Evolutionary conservation across 2,888 invertebrate genomes (phyloP).

Genomic region (Hypercompe scribonia): DNA sequence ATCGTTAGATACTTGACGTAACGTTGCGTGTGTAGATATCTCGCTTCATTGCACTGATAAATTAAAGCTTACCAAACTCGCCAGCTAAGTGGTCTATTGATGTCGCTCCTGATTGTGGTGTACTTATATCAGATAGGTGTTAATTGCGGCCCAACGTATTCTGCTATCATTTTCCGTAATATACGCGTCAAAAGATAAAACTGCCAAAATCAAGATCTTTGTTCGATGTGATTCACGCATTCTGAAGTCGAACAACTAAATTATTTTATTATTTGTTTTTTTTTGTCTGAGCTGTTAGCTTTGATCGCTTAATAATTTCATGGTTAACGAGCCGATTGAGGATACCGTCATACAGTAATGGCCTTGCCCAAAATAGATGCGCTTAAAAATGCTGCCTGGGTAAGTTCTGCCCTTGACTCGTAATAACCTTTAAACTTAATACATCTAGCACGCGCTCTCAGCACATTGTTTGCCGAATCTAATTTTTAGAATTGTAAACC

Average conservation of each 20-base stretch:
- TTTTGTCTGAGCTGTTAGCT: conserved; percentile 9
- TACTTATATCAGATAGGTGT: conserved; percentile 23
- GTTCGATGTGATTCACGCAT: conserved; percentile 1
- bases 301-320: conserved; percentile 23
- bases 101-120: conserved; percentile 34
- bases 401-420: conserved; percentile 37
- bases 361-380: conserved; percentile 45
- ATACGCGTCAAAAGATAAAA: conserved; percentile 35
- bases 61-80: conserved; percentile 47
- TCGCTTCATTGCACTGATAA: conserved; percentile 60
- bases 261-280: conserved; percentile 5
- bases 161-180: conserved; percentile 30
- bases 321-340: conserved; percentile 28
- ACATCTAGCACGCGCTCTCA: conserved; percentile 12
- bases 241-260: not conserved
- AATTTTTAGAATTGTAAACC: conserved; percentile 18
- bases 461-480: not conserved
- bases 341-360: conserved; percentile 18
- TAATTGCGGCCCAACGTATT: conserved; percentile 30
- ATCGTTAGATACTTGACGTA: conserved; percentile 43
- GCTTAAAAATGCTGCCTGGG: conserved; percentile 31
- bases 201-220: conserved; percentile 23
- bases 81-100: conserved; percentile 45
- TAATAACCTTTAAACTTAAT: conserved; percentile 36
- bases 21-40: conserved; percentile 53